These are phyloP conservation scores for Arenaria interpres DNA, from an alignment of 2,113 vertebrate species.

Conservation along the genomic window DNA sequence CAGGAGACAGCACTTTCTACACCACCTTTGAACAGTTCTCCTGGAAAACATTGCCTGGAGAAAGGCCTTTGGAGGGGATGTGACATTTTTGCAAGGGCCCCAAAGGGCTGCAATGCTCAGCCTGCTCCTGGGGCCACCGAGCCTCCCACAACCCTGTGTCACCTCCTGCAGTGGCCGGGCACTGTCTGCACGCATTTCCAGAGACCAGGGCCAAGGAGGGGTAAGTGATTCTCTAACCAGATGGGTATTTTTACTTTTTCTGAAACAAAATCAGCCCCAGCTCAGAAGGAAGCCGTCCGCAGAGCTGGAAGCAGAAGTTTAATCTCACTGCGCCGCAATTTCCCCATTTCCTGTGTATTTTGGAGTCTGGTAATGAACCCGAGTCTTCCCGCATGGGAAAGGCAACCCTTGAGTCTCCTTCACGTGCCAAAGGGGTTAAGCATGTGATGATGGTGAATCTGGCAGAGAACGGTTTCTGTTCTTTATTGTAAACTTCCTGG, in stretches of 20 bases:
- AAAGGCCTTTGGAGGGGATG: neutral
- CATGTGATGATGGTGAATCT: neutral
- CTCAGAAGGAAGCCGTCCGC: slow-evolving; percentile 11
- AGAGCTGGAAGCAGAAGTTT: slow-evolving; percentile 50
- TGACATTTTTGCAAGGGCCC: neutral
- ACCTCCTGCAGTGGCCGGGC: neutral
- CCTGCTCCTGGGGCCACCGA: accelerated
- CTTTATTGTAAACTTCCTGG: neutral
- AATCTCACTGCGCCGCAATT: neutral
- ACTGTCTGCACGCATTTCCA: accelerated
- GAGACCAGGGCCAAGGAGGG: neutral
- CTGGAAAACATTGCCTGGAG: neutral
- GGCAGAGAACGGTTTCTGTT: neutral
- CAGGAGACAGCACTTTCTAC: neutral
- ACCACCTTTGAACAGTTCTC: neutral
- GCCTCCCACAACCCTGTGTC: accelerated
- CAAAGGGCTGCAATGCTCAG: neutral
- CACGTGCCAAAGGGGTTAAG: neutral
- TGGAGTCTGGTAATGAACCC: neutral
- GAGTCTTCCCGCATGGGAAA: neutral
- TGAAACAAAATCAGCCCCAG: neutral
- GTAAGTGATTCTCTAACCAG: neutral
- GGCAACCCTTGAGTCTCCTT: neutral
- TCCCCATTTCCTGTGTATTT: neutral
- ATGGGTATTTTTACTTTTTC: neutral